phyloP scores from a whole-genome alignment of 2,113 vertebrate genomes.

The Vidua macroura region DNA sequence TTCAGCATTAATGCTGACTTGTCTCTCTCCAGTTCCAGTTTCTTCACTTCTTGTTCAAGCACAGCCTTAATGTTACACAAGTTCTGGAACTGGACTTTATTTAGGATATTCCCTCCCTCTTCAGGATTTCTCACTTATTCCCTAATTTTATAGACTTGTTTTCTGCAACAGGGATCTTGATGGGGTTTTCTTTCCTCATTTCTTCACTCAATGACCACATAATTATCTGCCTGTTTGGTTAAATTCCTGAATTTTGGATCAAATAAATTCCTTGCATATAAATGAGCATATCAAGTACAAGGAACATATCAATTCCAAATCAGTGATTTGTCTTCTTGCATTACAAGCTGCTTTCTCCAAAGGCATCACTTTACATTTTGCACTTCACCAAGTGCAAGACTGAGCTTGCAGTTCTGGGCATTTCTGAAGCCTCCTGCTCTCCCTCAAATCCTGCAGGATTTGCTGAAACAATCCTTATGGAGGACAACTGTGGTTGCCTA shows the following conservation, averaged over 20 bases:
- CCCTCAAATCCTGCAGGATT: not conserved
- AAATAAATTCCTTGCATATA: not conserved
- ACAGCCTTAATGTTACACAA: not conserved
- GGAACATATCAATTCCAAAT: slow-evolving; percentile 38
- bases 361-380: slow-evolving; percentile 11
- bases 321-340: slow-evolving; percentile 25
- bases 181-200: not conserved
- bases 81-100: not conserved
- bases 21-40: not conserved
- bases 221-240: slow-evolving; percentile 30
- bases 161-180: slow-evolving; percentile 33
- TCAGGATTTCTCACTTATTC: not conserved
- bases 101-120: not conserved
- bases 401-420: not conserved
- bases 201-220: not conserved
- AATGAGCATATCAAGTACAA: not conserved
- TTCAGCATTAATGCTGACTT: not conserved
- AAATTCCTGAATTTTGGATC: slow-evolving; percentile 30
- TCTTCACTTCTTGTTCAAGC: not conserved
- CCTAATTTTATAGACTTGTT: slow-evolving; percentile 4
- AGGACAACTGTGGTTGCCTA: not conserved
- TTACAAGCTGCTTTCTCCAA: not conserved
- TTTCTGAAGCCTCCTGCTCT: not conserved
- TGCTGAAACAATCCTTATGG: not conserved
- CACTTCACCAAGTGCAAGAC: slow-evolving; percentile 15